Base-by-base conservation (phyloP, 2,113 vertebrate genomes). In the Osmerus eperlanus region DNA sequence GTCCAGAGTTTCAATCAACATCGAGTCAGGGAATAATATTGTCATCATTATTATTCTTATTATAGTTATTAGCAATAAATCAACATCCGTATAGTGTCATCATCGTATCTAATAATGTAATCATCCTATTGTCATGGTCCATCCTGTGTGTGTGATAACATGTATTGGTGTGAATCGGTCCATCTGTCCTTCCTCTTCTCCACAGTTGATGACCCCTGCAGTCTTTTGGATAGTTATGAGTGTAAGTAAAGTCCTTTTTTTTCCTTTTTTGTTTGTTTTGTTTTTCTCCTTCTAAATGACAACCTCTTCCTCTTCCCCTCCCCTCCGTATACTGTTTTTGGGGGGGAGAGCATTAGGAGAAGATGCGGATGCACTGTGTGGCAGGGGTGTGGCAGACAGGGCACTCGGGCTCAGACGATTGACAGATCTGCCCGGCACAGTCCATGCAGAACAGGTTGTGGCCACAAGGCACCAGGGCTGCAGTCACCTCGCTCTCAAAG, bases 381-480 rank as follows among this genome's bases (percentile, higher is more conserved):
- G 94, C 94, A 0, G 95, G 94, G 11, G 93, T 91, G 89, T 94
- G 96, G 91, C 97, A 98, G 56, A 95, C 95, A 0, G 97, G 97
- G 58, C 96, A 98, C 90, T 97, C 93, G 0, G 96, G 93, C 78
- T 96, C 93, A 0, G 92, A 87, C 0, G 92, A 94, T 87, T 95
- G 95, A 52, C 96, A 98, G 89, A 99, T 98, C 76, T 96, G 95
- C 67, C 94, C 93, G 0, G 97, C 97, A 0, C 97, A 99, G 83
- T 99, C 97, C 97, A 99, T 99, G 92, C 97, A 99, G 93, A 99
- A 99, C 70, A 98, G 95, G 89, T 98, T 99, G 92, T 99, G 97
- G 77, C 97, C 96, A 5, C 97, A 98, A 68, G 97, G 97, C 78
- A 98, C 96, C 69, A 98, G 81, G 0, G 96, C 96, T 0, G 96